Evolutionary conservation across 2,888 invertebrate species (phyloP), one percentile per base, ranked within the genome.

Genomic region (Drosophila gaucha): DNA sequence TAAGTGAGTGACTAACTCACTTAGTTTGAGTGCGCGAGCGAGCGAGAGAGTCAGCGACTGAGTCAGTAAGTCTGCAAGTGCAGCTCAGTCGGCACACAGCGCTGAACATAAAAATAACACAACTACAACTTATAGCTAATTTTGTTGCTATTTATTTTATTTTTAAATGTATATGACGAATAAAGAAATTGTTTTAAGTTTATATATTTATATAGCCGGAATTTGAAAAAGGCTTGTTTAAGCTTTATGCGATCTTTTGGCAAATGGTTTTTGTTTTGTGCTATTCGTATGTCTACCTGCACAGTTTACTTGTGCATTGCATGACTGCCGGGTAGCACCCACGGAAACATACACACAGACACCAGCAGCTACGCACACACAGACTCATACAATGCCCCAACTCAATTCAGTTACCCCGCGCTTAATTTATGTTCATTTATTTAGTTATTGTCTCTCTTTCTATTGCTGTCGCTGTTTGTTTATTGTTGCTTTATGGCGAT

Each of bases 351-450:
- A 16, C 24, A 55, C 9, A 47, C 58, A 31, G 14, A 33, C 6
- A 24, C 24, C n/a, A n/a, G n/a, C n/a, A n/a, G n/a, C n/a, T n/a
- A 43, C 33, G 39, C 20, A 31, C 20, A n/a, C 14, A 8, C 38
- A 44, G n/a, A 30, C 18, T 24, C 31, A 36, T 36, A 30, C 36
- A 30, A 22, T 46, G 14, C 30, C 18, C 54, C 36, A 52, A 20
- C 24, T 39, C 35, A 59, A 70, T 58, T 58, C 51, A 49, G 39
- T n/a, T 35, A 38, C 54, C 22, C 52, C 46, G 66, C 52, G 33
- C 66, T 63, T 72, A 67, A 86, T 72, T 83, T 83, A 79, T 83
- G 77, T 66, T 72, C 76, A 74, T 69, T 72, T 69, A 74, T 50
- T 62, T 58, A 51, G 60, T 60, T 54, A 52, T 54, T 73, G 77